Base-by-base conservation (phyloP, 2,113 vertebrate species). In the Microtus pennsylvanicus region DNA sequence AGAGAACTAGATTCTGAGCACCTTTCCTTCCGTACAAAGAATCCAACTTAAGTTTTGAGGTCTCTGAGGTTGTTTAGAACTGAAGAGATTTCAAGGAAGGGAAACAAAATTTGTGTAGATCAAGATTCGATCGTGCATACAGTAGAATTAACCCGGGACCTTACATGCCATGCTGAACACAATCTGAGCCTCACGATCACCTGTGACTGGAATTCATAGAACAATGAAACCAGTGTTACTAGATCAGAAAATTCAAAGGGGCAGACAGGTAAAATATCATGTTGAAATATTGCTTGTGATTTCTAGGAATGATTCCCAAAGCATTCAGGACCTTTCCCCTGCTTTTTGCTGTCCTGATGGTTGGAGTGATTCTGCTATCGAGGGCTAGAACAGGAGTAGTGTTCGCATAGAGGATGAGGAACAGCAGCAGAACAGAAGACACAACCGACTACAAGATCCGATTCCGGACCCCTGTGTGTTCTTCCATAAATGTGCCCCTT, bases 11-110 rank as follows among this genome's bases (percentile, higher is more conserved):
- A 7, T 45, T 77, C 26, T 58, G n/a, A 80, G 28, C 8, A 10
- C 47, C 28, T 35, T 55, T 16, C 45, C 7, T 88, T 81, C 63
- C 28, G 50, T 61, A 42, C n/a, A 76, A 85, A 80, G 26, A 35
- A 17, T 69, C 52, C 28, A 58, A 33, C 35, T 22, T 35, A 2
- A 63, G 22, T 89, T 86, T 67, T 9, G 55, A 69, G 30, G 16
- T 30, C 82, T 35, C 21, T 33, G 35, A n/a, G 30, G 14, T 82
- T 76, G 13, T 76, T 70, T 45, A 45, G 93, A 76, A 70, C 19
- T 88, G 33, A 7, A 33, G 69, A 87, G 67, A 82, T 91, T 94
- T 96, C 30, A 81, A 47, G 42, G 86, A 69, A 61, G 69, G 12
- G 33, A 47, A 72, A 6, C 26, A 35, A 47, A 28, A 33, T 45